Conservation (phyloP, 2,888 invertebrate species). For the Scelioninae gen. 2 region DNA sequence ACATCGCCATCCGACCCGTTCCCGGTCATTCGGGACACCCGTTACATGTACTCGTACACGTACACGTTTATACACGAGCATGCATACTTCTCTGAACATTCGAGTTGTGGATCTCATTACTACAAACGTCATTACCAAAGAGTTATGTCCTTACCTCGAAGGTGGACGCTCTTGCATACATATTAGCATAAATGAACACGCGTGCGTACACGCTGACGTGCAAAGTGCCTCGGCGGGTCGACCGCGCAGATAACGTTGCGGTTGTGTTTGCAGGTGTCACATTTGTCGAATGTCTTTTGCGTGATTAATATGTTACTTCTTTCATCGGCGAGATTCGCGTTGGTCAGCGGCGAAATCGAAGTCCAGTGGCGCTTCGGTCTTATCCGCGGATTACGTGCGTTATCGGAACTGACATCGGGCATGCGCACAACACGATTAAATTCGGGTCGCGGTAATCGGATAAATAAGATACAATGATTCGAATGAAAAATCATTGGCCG, state of each 20-base stretch:
- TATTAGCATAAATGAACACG: conserved; percentile 59
- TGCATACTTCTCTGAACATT: conserved; percentile 49
- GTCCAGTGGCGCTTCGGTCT: background rate
- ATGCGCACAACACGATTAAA: no score
- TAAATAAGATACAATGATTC: no score
- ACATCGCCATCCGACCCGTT: background rate
- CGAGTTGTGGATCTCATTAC: conserved; percentile 58
- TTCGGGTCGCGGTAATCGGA: no score
- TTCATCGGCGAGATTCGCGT: conserved; percentile 1
- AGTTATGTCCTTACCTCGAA: conserved; percentile 58
- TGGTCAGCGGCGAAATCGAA: conserved; percentile 6
- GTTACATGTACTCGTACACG: conserved; percentile 1
- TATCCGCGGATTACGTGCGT: background rate
- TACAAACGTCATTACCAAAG: conserved; percentile 59
- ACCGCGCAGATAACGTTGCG: conserved; percentile 39
- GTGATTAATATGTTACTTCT: conserved; percentile 16
- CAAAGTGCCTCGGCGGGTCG: conserved; percentile 40
- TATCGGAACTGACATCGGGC: background rate
- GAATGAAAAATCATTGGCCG: no score
- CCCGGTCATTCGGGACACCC: no score
- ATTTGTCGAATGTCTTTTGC: conserved; percentile 38
- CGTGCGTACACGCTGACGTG: conserved; percentile 57
- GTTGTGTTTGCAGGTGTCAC: conserved; percentile 35
- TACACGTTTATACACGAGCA: conserved; percentile 15
- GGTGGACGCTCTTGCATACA: conserved; percentile 59